Base-by-base conservation (phyloP, 2,888 invertebrate species). In the Lamproptera curius region DNA sequence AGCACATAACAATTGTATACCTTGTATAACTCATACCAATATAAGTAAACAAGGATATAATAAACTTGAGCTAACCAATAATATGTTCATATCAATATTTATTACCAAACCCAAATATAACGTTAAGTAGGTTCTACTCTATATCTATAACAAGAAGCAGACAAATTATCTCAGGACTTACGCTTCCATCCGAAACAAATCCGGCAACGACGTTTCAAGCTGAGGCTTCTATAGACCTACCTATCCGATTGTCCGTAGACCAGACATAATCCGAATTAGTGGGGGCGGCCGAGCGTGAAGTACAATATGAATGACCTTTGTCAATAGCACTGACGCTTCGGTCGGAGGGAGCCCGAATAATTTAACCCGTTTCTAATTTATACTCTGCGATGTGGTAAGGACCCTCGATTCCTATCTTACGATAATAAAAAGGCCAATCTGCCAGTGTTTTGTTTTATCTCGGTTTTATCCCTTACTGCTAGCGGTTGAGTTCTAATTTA, bases 281-380 rank as follows among this genome's bases (percentile, higher is more conserved):
- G 73, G 63, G 71, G 57, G 70, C 75, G 67, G 65, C 67, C 66
- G 62, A 76, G 73, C 82, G 74, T 73, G 72, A 76, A 70, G 65
- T 73, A 78, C 78, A 79, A 74, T 81, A 82, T 80, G 81, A 76
- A 82, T 82, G 82, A 82, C 82, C 82, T 81, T 79, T 82, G 81
- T 81, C 80, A 79, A 76, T 76, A 71, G 66, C 55, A 62, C 70
- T 74, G 77, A 76, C 76, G 76, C 76, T 69, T 59, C 57, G 56
- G 63, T 62, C 52, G 55, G 62, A 62, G 64, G 55, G 61, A 51
- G 54, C 64, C 70, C 68, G 69, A 78, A 79, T 79, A 74, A 76
- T 79, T 76, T 65, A 67, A 63, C 63, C 59, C 46, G 11, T 28
- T 40, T 44, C 31, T 28, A 36, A 8, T 69, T 79, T 75, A 76